Conservation (phyloP, 2,113 vertebrate species). For the Vicugna pacos region DNA sequence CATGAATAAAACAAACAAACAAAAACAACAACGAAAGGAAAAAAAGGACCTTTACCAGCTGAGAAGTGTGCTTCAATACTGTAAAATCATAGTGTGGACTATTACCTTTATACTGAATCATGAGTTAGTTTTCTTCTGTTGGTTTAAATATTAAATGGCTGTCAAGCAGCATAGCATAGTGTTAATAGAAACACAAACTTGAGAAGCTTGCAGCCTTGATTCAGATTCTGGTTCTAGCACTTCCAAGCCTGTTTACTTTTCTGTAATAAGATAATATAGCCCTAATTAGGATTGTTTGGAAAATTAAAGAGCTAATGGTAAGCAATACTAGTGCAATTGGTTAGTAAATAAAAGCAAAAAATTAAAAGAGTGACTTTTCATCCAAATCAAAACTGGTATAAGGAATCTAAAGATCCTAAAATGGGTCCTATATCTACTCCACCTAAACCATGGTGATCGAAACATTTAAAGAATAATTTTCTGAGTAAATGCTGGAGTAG, state of each 20-base stretch:
- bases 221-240: not conserved
- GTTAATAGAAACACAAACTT: not conserved
- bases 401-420: not conserved
- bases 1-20: too few relatives aligned
- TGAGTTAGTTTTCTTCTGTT: slow-evolving; percentile 10
- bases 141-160: not conserved
- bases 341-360: slow-evolving; percentile 45
- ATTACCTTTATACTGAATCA: not conserved
- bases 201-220: not conserved
- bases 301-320: not conserved
- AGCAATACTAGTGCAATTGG: not conserved
- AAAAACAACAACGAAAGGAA: too few relatives aligned
- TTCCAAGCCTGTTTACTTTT: not conserved
- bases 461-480: slow-evolving; percentile 20
- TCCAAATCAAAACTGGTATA: not conserved
- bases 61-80: slow-evolving; percentile 11
- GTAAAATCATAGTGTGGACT: not conserved
- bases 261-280: not conserved
- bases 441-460: not conserved
- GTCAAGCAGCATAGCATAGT: not conserved
- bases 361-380: not conserved
- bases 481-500: not conserved
- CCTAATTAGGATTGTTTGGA: not conserved
- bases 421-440: not conserved
- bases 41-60: not conserved